A percentile compares a stretch with the other conserved stretches of the same genome.
These are phyloP conservation scores for Plestiodon gilberti DNA, from an alignment of 2,113 vertebrate genomes.

Conservation along the genomic window DNA sequence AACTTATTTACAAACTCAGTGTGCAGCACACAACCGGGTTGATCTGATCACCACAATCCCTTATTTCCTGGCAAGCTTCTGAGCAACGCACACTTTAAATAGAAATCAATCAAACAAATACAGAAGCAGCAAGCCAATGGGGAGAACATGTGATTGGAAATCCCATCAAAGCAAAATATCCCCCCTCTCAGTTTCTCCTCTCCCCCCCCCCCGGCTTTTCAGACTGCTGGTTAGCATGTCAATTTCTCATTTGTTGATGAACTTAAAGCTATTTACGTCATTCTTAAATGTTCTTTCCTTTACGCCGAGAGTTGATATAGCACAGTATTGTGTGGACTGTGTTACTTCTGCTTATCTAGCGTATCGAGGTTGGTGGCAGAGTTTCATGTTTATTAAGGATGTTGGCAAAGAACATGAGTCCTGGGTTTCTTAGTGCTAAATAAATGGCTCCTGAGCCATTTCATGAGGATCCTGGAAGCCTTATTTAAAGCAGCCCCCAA, in stretches of 20 bases:
- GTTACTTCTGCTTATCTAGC: slow-evolving; percentile 71
- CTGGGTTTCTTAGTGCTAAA: slow-evolving; percentile 55
- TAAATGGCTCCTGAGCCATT: slow-evolving; percentile 64
- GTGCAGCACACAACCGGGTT: not conserved
- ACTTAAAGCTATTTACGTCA: slow-evolving; percentile 67
- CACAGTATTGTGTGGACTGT: slow-evolving; percentile 66
- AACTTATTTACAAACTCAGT: not conserved
- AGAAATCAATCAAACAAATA: slow-evolving; percentile 40
- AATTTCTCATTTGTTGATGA: slow-evolving; percentile 68
- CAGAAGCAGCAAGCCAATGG: slow-evolving; percentile 18
- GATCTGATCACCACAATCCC: not conserved
- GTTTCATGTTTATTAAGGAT: slow-evolving; percentile 68
- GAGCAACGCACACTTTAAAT: slow-evolving; percentile 27
- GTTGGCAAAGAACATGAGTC: slow-evolving; percentile 65
- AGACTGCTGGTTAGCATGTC: slow-evolving; percentile 61
- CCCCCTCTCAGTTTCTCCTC: not conserved
- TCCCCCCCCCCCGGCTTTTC: slow-evolving; percentile 34
- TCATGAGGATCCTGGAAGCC: slow-evolving; percentile 63
- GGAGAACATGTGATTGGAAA: slow-evolving; percentile 15
- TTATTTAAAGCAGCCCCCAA: slow-evolving; percentile 62
- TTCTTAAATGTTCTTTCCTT: slow-evolving; percentile 67
- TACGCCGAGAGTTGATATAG: slow-evolving; percentile 64
- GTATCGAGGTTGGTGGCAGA: slow-evolving; percentile 64
- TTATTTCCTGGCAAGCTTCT: not conserved
- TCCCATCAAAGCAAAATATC: slow-evolving; percentile 17